Conservation (phyloP, 2,113 vertebrate genomes). For the Megalops atlanticus region DNA sequence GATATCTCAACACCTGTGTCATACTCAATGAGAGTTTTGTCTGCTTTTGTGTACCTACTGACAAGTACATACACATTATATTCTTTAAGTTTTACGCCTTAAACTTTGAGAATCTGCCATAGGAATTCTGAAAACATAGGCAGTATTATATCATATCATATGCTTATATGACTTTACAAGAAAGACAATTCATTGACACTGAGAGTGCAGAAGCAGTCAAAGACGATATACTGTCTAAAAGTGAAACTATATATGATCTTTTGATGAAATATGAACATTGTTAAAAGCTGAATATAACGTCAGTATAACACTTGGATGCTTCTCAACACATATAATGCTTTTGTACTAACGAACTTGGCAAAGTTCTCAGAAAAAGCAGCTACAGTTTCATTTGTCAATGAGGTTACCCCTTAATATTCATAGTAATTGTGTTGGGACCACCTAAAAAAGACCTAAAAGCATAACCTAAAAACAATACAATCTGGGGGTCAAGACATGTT, state of each 20-base stretch:
- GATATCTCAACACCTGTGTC: not conserved
- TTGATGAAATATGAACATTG: not conserved
- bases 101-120: not conserved
- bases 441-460: no score
- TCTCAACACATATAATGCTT: not conserved
- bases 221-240: not conserved
- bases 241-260: not conserved
- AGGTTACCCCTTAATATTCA: no score
- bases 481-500: no score
- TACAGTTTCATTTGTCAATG: no score
- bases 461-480: no score
- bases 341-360: not conserved
- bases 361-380: no score
- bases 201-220: not conserved
- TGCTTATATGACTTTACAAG: not conserved
- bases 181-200: not conserved
- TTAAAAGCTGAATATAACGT: not conserved
- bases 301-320: not conserved
- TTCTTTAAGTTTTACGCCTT: not conserved
- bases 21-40: not conserved
- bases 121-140: not conserved
- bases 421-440: no score
- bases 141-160: no score
- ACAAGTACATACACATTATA: not conserved
- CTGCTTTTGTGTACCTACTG: not conserved